Base-by-base conservation (phyloP, 2,113 vertebrate species). In the Eurypyga helias region DNA sequence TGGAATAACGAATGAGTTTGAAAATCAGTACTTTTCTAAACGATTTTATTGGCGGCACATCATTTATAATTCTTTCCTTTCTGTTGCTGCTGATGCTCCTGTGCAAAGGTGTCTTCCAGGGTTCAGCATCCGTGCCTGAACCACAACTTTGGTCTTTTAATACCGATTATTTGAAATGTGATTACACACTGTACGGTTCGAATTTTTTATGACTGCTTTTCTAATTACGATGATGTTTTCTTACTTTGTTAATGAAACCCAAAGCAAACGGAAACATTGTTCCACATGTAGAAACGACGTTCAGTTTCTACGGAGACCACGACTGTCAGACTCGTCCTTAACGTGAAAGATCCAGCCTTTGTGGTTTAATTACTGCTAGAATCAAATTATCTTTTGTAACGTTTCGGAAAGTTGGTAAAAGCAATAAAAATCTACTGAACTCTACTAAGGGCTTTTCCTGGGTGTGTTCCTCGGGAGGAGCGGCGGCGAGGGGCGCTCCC, bases 381-480 rank as follows among this genome's bases (percentile, higher is more conserved):
- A 94, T 87, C 96, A 97, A 98, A 96, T 60, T 98, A 98, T 98
- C 98, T 98, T 98, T 98, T 97, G 97, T 98, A 98, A 98, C 75
- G 97, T 97, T 98, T 98, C 94, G 69, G 97, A 94, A 96, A 96
- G 96, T 97, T 96, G 97, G 98, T 97, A 97, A 98, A 98, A 99
- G 99, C 99, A 99, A 99, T 99, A 99, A 99, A 99, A 97, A 75
- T 82, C 97, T 97, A 87, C 95, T 90, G 96, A 96, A 96, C 94
- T 95, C 17, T 28, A 6, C 38, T 43, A 6, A 6, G 2, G 33
- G 69, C 55, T 31, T 0, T 7, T 33, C 19, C 13, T 23, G 38
- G 29, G 33, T 21, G 48, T 14, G 2, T 45, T 45, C 41, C 41
- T 41, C 41, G 41, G 48, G 21, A 48, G 46, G 46, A 19, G 18